Conservation (phyloP, 2,888 invertebrate species). For the Dicyrtoma fusca region DNA sequence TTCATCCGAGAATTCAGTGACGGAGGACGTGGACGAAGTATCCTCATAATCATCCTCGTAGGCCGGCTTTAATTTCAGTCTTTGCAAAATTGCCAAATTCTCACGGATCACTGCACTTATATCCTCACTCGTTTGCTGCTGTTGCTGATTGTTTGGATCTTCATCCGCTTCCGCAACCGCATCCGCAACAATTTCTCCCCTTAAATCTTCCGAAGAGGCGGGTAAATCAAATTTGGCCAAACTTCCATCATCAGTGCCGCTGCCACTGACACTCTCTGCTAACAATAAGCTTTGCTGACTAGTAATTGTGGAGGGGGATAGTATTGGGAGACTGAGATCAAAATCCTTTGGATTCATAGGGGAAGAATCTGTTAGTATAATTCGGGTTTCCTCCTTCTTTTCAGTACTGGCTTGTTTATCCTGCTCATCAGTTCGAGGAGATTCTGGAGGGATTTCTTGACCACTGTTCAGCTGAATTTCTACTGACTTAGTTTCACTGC, state of each 20-base stretch:
- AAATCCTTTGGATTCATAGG: conserved; percentile 11
- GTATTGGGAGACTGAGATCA: conserved; percentile 31
- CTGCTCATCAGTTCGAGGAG: no score
- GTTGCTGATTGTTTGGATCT: not conserved
- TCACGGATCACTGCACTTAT: conserved; percentile 55
- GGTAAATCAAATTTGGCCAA: no score
- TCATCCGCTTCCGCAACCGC: not conserved
- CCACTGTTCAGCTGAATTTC: no score
- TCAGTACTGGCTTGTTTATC: no score
- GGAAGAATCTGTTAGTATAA: no score
- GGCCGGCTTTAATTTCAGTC: conserved; percentile 63
- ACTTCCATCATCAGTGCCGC: no score
- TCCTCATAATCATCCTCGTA: conserved; percentile 73
- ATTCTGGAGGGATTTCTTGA: no score
- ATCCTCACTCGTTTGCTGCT: conserved; percentile 41
- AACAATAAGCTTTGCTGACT: no score
- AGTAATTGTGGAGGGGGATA: not conserved
- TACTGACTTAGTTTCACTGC: no score
- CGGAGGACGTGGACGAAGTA: conserved; percentile 58
- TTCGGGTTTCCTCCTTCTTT: no score
- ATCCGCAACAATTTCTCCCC: not conserved
- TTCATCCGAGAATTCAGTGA: conserved; percentile 44
- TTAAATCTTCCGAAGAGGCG: not conserved
- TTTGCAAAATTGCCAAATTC: conserved; percentile 56
- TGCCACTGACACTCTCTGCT: no score